phyloP scores from a whole-genome alignment of 1,140 invertebrate genomes.

The Lepidurus apus region DNA sequence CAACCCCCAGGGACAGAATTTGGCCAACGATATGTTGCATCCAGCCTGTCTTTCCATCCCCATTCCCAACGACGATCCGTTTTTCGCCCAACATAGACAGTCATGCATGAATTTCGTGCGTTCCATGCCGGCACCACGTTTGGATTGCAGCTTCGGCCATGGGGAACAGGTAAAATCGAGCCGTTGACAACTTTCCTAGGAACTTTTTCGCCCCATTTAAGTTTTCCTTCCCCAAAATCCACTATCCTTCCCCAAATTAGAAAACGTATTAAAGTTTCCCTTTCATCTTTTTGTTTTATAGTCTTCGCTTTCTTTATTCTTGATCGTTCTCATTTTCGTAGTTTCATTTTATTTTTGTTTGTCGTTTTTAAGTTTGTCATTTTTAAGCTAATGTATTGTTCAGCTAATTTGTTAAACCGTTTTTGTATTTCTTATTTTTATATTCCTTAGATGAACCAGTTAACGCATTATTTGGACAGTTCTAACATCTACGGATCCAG shows the following conservation, averaged over 20 bases:
- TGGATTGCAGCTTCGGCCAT: slow-evolving; percentile 36
- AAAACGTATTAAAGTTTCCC: slow-evolving; percentile 39
- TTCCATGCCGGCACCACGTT: slow-evolving; percentile 36
- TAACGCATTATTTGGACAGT: slow-evolving; percentile 51
- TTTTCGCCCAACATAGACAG: slow-evolving; percentile 32
- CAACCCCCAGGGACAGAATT: slow-evolving; percentile 56
- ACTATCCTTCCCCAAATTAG: slow-evolving; percentile 38
- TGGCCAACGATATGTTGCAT: slow-evolving; percentile 43
- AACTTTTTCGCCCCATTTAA: background rate
- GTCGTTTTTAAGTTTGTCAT: slow-evolving; percentile 23
- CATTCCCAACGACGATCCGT: slow-evolving; percentile 39
- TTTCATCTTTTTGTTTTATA: slow-evolving; percentile 1
- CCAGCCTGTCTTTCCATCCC: slow-evolving; percentile 41
- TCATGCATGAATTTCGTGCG: slow-evolving; percentile 38
- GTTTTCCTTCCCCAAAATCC: slow-evolving; percentile 34
- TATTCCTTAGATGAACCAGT: slow-evolving; percentile 47
- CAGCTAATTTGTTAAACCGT: background rate
- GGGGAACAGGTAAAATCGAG: slow-evolving; percentile 41
- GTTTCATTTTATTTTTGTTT: background rate
- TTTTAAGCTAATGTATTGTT: slow-evolving; percentile 22
- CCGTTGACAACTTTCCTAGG: slow-evolving; percentile 37
- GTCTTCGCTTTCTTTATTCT: no score
- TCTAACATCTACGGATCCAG: slow-evolving; percentile 51
- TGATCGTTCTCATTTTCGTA: no score
- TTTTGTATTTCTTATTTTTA: background rate